Evolutionary conservation across 37 sponge, comb jelly and placozoan species (phyloP).

Genomic region (Geodia barretti): DNA sequence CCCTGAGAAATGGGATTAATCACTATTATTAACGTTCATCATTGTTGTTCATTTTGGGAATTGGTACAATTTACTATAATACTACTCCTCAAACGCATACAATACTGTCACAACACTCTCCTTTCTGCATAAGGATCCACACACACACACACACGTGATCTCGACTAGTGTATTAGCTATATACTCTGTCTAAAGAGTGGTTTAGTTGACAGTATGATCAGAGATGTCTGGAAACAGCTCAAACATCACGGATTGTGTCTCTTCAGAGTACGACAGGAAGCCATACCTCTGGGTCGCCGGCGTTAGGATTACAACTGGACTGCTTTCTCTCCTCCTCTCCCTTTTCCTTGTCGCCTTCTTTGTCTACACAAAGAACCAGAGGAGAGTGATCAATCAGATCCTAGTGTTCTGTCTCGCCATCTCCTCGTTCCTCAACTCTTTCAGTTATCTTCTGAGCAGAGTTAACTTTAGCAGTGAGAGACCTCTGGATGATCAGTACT

Average conservation of each 20-base stretch:
- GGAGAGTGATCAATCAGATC: constrained; percentile 47
- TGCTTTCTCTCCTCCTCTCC: constrained; percentile 2
- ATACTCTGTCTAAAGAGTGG: too few relatives aligned
- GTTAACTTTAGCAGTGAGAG: constrained; percentile 6
- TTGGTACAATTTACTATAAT: too few relatives aligned
- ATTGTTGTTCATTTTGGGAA: too few relatives aligned
- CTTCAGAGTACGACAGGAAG: background rate
- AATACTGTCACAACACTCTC: too few relatives aligned
- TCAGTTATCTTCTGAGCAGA: constrained; percentile 16
- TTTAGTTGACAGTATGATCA: too few relatives aligned
- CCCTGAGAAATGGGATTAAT: background rate
- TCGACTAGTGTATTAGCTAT: too few relatives aligned
- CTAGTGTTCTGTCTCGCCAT: constrained; percentile 64
- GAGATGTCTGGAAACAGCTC: background rate
- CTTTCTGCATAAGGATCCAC: too few relatives aligned
- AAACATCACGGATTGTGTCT: background rate
- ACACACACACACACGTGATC: too few relatives aligned
- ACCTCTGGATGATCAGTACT: background rate
- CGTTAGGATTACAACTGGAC: background rate
- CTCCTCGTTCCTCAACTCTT: constrained; percentile 29
- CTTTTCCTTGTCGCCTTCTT: constrained; percentile 29
- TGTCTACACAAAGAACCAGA: constrained; percentile 63
- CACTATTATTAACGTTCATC: too few relatives aligned
- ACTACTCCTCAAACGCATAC: too few relatives aligned
- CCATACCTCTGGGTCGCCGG: background rate